Evolutionary conservation across 2,113 vertebrate genomes (phyloP), one percentile per base, ranked within the genome.

Genomic region (Tenebrosternarchus preto): DNA sequence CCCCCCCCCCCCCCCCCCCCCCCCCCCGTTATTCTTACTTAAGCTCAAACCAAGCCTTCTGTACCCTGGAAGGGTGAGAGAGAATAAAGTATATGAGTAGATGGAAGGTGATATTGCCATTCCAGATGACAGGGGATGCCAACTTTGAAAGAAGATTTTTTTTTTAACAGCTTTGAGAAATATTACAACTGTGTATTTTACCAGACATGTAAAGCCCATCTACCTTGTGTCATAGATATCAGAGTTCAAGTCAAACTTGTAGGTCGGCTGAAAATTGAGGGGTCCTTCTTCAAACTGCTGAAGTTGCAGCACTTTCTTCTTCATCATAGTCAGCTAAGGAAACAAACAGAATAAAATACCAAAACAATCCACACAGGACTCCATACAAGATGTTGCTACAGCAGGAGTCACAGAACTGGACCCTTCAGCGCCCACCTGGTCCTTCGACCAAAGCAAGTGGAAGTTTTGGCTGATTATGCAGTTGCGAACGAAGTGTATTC

Each of bases 191-290:
- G 43, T 50, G 43, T 50, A 12, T 63, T 63, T 66, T 53, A 31
- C 9, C 12, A 17, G 16, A 79, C 50, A 71, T 16, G 78, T 53
- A 46, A 50, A n/a, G 55, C 27, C n/a, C 16, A 53, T 64, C 79
- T 57, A 96, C 95, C 96, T 98, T 90, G 94, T 96, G 86, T 98
- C 97, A 36, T 98, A 98, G 0, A 90, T 91, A 16, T 94, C 90
- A 0, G 96, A 96, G 90, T 95, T 89, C 50, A 91, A 87, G 87
- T 99, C 96, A 88, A 97, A 99, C 88, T 99, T 98, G 92, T 96
- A 98, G 1, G 96, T 98, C 70, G 97, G 98, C 7, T 94, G 95
- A 86, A 98, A 98, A 85, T 92, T 91, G 74, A 99, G 88, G 19
- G 94, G 92, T 1, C 97, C 97, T 78, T 99, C 98, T 33, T 93